Evolutionary conservation across 1,140 invertebrate genomes (phyloP).

Genomic region (Bombus affinis): DNA sequence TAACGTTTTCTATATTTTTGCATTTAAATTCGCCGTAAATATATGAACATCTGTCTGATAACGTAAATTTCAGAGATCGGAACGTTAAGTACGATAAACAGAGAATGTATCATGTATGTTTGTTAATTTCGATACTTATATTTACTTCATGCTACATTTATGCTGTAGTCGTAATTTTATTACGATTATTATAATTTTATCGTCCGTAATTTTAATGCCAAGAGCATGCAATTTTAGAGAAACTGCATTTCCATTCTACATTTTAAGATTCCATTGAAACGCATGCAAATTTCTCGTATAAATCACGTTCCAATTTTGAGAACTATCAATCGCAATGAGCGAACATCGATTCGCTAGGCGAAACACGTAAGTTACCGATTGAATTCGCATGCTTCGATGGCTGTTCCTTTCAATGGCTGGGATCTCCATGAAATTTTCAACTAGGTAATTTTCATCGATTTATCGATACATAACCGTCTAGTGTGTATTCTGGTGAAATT

Average conservation of each 20-base stretch:
- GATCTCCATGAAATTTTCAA: constrained; percentile 1
- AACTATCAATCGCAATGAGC: not conserved
- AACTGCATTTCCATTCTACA: not conserved
- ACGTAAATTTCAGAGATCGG: too few species aligned
- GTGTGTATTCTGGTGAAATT: not conserved
- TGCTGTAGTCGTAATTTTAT: too few species aligned
- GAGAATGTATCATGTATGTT: too few species aligned
- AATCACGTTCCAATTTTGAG: not conserved
- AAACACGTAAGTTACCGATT: not conserved
- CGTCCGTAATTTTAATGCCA: not conserved
- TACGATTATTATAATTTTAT: not conserved
- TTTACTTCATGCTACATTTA: not conserved
- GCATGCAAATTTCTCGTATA: not conserved
- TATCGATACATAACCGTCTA: not conserved
- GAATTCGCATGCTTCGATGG: not conserved
- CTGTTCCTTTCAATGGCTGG: not conserved
- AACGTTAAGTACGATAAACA: too few species aligned
- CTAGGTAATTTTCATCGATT: constrained; percentile 17
- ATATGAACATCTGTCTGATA: too few species aligned
- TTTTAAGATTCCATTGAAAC: not conserved
- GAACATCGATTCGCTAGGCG: not conserved
- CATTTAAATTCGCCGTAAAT: too few species aligned
- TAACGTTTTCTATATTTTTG: too few species aligned
- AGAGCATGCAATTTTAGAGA: not conserved
- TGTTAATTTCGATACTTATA: not conserved